These are phyloP conservation scores for Mimachlamys varia DNA, from an alignment of 2,888 invertebrate genomes.

Conservation along the genomic window DNA sequence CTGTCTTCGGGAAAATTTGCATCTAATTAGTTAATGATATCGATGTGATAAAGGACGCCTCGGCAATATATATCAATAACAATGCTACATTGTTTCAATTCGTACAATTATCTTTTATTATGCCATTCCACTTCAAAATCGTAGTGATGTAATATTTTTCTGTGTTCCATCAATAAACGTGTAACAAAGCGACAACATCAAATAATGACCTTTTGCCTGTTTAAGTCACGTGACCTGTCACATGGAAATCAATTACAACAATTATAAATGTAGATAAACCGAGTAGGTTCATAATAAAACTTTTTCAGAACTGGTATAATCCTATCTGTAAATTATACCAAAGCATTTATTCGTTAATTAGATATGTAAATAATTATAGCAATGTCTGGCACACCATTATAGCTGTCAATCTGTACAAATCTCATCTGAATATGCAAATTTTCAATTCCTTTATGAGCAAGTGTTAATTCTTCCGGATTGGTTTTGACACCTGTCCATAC, in stretches of 20 bases:
- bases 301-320: neutral
- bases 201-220: neutral
- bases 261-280: neutral
- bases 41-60: neutral
- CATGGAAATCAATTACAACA: neutral
- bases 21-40: neutral
- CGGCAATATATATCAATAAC: neutral
- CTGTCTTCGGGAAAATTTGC: neutral
- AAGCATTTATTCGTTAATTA: neutral
- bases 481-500: conserved; percentile 9
- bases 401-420: neutral
- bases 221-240: neutral
- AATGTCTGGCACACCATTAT: neutral
- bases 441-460: neutral
- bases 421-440: neutral
- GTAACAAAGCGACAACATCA: neutral
- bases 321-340: neutral
- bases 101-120: neutral
- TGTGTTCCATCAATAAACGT: neutral
- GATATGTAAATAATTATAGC: conserved; percentile 14
- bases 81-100: neutral
- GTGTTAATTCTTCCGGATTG: neutral
- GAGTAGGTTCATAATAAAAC: neutral
- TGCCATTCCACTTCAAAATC: neutral
- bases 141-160: neutral